Conservation (phyloP, 2,797 vertebrate genomes). For the Acipenser ruthenus region DNA sequence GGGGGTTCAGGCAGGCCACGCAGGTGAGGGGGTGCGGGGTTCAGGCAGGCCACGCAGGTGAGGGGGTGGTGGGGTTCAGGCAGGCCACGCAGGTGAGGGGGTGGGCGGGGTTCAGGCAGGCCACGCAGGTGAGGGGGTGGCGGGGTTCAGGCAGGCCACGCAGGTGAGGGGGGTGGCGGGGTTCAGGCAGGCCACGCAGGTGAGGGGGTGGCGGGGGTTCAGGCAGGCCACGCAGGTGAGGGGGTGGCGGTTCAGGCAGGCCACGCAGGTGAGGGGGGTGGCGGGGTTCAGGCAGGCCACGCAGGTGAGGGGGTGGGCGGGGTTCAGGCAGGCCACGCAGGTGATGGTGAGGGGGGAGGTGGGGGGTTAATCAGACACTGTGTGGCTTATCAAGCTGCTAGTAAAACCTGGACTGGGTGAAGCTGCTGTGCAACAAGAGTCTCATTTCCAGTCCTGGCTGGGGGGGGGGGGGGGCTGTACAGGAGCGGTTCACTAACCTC, state of each 20-base stretch:
- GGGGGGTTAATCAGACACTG: too few species aligned
- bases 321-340: constrained; percentile 76
- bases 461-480: too few species aligned
- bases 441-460: too few species aligned
- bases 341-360: too few species aligned
- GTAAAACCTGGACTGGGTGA: too few species aligned
- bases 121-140: constrained; percentile 80
- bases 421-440: too few species aligned
- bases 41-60: constrained; percentile 76
- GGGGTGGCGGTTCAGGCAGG: constrained; percentile 82
- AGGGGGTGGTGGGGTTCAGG: constrained; percentile 50
- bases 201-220: constrained; percentile 74
- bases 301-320: constrained; percentile 83
- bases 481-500: too few species aligned
- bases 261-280: constrained; percentile 72
- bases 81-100: constrained; percentile 77
- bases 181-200: constrained; percentile 79
- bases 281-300: constrained; percentile 72
- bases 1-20: constrained; percentile 70
- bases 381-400: too few species aligned
- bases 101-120: constrained; percentile 80
- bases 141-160: constrained; percentile 70
- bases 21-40: constrained; percentile 84
- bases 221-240: constrained; percentile 73
- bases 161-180: constrained; percentile 81